Evolutionary conservation across 2,888 invertebrate species (phyloP).

Genomic region (Camponotus fellah): DNA sequence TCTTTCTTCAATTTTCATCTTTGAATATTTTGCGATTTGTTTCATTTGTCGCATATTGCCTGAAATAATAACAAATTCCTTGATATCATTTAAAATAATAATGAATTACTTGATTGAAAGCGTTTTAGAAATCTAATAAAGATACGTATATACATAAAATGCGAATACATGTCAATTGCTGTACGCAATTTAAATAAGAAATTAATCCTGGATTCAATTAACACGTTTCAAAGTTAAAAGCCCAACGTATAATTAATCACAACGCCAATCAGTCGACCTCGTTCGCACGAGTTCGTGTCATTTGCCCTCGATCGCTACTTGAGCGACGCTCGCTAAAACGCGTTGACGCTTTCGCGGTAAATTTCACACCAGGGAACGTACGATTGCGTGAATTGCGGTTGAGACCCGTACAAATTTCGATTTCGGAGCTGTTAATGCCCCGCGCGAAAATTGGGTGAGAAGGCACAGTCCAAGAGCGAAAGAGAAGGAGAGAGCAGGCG

Average conservation of each 20-base stretch:
- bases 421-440: slow-evolving; percentile 50
- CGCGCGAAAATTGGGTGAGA: slow-evolving; percentile 46
- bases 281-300: slow-evolving; percentile 45
- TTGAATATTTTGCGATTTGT: not conserved
- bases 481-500: not conserved
- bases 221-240: slow-evolving; percentile 43
- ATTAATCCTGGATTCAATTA: slow-evolving; percentile 35
- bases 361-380: slow-evolving; percentile 23
- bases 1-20: not conserved
- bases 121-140: not conserved
- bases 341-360: slow-evolving; percentile 32
- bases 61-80: not conserved
- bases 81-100: not conserved
- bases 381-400: slow-evolving; percentile 51
- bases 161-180: slow-evolving; percentile 1
- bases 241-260: slow-evolving; percentile 27
- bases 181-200: slow-evolving; percentile 3
- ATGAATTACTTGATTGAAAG: not conserved
- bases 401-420: slow-evolving; percentile 53
- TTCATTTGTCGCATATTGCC: not conserved
- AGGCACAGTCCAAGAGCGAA: not conserved
- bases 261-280: not conserved
- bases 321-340: slow-evolving; percentile 40
- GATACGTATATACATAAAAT: not conserved
- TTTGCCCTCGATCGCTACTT: slow-evolving; percentile 32